These are phyloP conservation scores for Stylophora pistillata DNA, from an alignment of 64 coral and sea anemone genomes.

Conservation along the genomic window DNA sequence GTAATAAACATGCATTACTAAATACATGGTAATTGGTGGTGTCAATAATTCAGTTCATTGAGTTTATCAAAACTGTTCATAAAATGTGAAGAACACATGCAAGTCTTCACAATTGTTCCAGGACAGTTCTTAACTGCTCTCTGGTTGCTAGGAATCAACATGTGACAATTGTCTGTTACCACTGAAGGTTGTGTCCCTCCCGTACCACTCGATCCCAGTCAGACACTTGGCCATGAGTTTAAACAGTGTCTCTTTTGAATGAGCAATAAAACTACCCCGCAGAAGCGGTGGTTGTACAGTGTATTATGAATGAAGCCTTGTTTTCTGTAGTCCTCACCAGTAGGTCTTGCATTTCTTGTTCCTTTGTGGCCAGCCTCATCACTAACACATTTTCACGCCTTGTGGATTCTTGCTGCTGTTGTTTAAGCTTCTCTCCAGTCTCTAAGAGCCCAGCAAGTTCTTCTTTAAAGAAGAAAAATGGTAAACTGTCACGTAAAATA, in stretches of 20 bases:
- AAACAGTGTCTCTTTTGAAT: slow-evolving; percentile 29
- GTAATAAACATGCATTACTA: too few relatives aligned
- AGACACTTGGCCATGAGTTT: not conserved
- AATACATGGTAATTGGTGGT: too few relatives aligned
- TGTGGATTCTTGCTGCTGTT: slow-evolving; percentile 98
- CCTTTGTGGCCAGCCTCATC: slow-evolving; percentile 96
- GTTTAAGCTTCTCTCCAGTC: slow-evolving; percentile 97
- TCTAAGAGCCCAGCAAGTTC: slow-evolving; percentile 92
- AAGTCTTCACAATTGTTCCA: slow-evolving; percentile 4
- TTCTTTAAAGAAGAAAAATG: slow-evolving; percentile 52
- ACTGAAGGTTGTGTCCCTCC: not conserved
- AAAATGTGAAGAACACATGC: not conserved
- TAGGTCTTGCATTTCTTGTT: slow-evolving; percentile 99
- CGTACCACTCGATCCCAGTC: not conserved
- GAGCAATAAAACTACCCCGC: not conserved
- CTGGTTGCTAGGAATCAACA: not conserved
- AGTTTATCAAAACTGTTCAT: not conserved
- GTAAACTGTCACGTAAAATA: not conserved
- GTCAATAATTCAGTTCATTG: slow-evolving; percentile 9
- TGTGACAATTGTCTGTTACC: slow-evolving; percentile 15
- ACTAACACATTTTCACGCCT: slow-evolving; percentile 98
- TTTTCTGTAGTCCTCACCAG: slow-evolving; percentile 90
- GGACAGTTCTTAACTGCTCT: slow-evolving; percentile 35
- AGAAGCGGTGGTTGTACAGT: slow-evolving; percentile 8
- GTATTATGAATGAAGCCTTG: slow-evolving; percentile 23